These are phyloP conservation scores for Cairina moschata DNA, from an alignment of 2,113 vertebrate species.

Conservation along the genomic window DNA sequence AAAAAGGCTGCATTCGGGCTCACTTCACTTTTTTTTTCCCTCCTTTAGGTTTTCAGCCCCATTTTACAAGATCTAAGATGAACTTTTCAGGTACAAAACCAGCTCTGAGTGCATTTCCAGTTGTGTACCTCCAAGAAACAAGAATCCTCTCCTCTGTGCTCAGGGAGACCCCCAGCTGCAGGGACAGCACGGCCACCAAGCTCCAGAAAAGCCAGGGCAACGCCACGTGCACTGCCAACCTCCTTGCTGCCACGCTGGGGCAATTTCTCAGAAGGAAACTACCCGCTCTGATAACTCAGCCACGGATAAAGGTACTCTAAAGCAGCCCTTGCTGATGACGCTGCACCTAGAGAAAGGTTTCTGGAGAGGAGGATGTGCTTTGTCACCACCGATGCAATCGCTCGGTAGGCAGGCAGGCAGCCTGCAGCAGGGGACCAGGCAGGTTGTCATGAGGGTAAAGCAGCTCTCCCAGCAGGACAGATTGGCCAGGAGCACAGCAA, in stretches of 20 bases:
- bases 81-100: not conserved
- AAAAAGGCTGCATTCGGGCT: not conserved
- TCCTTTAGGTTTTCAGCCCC: not conserved
- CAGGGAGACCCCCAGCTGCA: not conserved
- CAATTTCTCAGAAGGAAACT: not conserved
- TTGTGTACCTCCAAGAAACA: not conserved
- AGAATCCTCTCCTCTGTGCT: not conserved
- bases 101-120: not conserved
- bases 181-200: not conserved
- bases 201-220: not conserved
- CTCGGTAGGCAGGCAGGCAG: not conserved
- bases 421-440: accelerated
- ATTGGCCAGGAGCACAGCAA: not conserved
- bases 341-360: not conserved
- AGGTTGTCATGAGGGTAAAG: not conserved
- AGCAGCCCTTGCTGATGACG: not conserved
- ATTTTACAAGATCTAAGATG: not conserved
- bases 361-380: conserved; percentile 11
- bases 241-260: not conserved
- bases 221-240: not conserved
- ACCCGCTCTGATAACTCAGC: not conserved
- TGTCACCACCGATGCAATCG: not conserved
- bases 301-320: not conserved
- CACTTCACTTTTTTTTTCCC: not conserved
- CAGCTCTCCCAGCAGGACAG: not conserved